A percentile compares a stretch with the other conserved stretches of the same genome.
Conservation (phyloP, 2,888 invertebrate species). For the Scaptomyza tumidula region DNA sequence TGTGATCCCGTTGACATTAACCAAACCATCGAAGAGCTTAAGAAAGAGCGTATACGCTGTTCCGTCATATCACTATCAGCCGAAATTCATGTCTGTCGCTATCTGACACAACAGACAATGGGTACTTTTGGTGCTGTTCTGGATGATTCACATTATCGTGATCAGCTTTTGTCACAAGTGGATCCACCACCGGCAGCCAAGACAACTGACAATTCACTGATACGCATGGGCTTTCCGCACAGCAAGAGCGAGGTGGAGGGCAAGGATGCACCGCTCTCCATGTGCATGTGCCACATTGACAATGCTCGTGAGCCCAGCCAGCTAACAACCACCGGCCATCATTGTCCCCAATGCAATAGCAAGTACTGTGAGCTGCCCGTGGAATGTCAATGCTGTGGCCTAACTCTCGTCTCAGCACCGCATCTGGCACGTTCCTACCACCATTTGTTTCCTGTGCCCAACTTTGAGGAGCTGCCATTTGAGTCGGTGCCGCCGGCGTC, state of each 20-base stretch:
- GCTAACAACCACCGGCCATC: constrained; percentile 91
- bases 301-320: constrained; percentile 88
- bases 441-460: constrained; percentile 96
- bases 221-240: constrained; percentile 99
- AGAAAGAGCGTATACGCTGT: constrained; percentile 93
- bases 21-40: constrained; percentile 90
- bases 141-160: constrained; percentile 91
- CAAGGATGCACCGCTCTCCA: constrained; percentile 90
- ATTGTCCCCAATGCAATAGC: constrained; percentile 97
- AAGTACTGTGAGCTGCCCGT: constrained; percentile 99
- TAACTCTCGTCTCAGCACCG: constrained; percentile 98
- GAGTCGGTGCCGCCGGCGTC: constrained; percentile 76
- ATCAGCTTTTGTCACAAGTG: constrained; percentile 88
- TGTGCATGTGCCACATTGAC: constrained; percentile 97
- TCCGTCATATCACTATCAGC: constrained; percentile 98
- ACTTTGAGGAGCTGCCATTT: constrained; percentile 90
- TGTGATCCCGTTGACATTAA: constrained; percentile 98
- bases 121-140: constrained; percentile 95
- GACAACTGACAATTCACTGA: constrained; percentile 90
- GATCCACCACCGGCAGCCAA: constrained; percentile 91
- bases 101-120: constrained; percentile 93
- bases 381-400: constrained; percentile 97
- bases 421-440: constrained; percentile 99
- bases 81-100: constrained; percentile 95
- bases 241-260: constrained; percentile 86